Evolutionary conservation across 2,797 vertebrate genomes (phyloP).

Genomic region (Trematomus bernacchii): DNA sequence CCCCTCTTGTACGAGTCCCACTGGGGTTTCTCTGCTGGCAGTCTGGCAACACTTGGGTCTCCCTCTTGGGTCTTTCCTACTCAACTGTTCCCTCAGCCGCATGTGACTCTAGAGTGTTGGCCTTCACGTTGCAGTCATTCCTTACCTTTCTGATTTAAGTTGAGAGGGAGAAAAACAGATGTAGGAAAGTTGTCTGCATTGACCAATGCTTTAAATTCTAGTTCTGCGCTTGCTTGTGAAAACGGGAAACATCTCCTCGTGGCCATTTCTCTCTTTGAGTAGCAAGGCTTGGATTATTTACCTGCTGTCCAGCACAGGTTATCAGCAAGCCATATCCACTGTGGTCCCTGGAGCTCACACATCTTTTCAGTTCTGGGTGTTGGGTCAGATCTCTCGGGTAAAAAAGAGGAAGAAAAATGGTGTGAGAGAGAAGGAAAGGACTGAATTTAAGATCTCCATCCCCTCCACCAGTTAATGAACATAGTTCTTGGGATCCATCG

Average conservation of each 20-base stretch:
- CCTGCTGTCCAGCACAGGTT: conserved; percentile 40
- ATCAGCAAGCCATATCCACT: conserved; percentile 43
- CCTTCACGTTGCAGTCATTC: not conserved
- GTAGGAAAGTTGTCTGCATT: not conserved
- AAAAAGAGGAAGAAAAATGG: conserved; percentile 20
- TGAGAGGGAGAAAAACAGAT: not conserved
- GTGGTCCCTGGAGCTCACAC: too few species aligned
- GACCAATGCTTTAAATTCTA: conserved; percentile 1
- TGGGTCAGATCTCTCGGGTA: conserved; percentile 36
- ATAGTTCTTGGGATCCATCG: conserved; percentile 37
- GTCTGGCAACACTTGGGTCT: conserved; percentile 24
- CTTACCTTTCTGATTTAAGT: conserved; percentile 3
- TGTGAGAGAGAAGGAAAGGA: conserved; percentile 25
- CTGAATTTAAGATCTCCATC: conserved; percentile 36
- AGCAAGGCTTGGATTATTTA: conserved; percentile 1
- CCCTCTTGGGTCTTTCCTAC: conserved; percentile 17
- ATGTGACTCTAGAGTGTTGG: not conserved
- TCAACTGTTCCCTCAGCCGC: conserved; percentile 16
- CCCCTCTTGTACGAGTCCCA: conserved; percentile 31
- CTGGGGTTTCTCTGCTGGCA: conserved; percentile 27
- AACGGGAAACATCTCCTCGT: not conserved
- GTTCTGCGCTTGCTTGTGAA: not conserved
- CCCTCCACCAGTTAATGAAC: conserved; percentile 38
- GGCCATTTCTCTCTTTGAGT: not conserved
- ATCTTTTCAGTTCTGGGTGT: conserved; percentile 45